Base-by-base conservation (phyloP, 2,888 invertebrate genomes). In the Drosophila pegasa region DNA sequence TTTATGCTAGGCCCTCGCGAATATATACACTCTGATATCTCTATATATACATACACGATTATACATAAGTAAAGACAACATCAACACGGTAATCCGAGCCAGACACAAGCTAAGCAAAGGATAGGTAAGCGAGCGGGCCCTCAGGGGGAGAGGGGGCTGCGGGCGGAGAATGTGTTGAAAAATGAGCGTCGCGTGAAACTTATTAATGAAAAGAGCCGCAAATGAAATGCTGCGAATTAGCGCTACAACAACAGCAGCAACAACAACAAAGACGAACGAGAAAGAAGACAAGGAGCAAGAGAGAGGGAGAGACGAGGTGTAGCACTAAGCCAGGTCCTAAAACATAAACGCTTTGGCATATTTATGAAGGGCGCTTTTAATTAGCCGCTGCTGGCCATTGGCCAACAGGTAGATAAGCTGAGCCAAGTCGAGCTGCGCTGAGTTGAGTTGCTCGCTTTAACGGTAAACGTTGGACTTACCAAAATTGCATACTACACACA, bases 131-230 rank as follows among this genome's bases (percentile, higher is more conserved):
- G 50, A 22, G 1, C 31, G 16, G 63, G 25, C 5, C 9, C 14
- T 40, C 25, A 33, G 18, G 38, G 52, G 45, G 18, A 20, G 12
- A 20, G 12, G 16, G 40, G 29, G 43, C 0, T 9, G 50, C 43
- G 50, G 45, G 69, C 51, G 54, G 51, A 33, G 25, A 48, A 54
- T 38, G 72, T 75, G 77, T 76, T 84, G 89, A 88, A 88, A 85
- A 87, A 72, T 87, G 89, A 85, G 81, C 82, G 85, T 73, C 89
- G 87, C 89, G 87, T 86, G 85, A 88, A 88, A 88, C 85, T 85
- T 88, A 88, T 88, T 88, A 88, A 88, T 87, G 85, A 84, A 87
- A 88, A 84, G 89, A 70, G 77, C 75, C 85, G 79, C 78, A 65
- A 74, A 78, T 69, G 58, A 78, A 80, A 87, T 73, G 66, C 79